phyloP scores from a whole-genome alignment of 2,113 vertebrate species.

The Spermophilus dauricus region DNA sequence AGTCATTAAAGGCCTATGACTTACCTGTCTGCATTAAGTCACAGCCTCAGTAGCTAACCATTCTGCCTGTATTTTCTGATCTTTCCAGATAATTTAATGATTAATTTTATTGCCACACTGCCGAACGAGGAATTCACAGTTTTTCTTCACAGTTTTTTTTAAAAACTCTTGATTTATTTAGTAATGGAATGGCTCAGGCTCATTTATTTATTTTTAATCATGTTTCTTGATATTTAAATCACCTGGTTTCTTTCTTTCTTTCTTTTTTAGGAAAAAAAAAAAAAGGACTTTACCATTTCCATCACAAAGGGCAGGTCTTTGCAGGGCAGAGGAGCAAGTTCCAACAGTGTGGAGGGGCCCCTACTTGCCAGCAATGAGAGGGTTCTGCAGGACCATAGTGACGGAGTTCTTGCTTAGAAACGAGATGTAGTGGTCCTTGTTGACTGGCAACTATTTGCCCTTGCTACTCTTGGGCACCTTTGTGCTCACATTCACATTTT shows the following conservation, averaged over 20 bases:
- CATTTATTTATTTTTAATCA: constrained; percentile 44
- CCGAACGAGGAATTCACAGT: constrained; percentile 63
- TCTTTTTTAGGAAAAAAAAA: background rate
- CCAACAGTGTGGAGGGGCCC: accelerated
- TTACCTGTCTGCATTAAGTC: background rate
- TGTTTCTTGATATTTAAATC: constrained; percentile 48
- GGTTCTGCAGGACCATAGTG: constrained; percentile 96
- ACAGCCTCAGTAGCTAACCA: constrained; percentile 16
- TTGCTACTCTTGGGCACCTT: constrained; percentile 97
- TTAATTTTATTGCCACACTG: constrained; percentile 57
- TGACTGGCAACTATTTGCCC: constrained; percentile 96
- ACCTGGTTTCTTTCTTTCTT: background rate
- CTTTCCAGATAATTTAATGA: constrained; percentile 65
- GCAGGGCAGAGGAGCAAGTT: accelerated
- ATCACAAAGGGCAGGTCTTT: background rate
- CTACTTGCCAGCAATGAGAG: constrained; percentile 96
- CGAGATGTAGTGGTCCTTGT: constrained; percentile 97
- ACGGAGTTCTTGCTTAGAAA: constrained; percentile 95
- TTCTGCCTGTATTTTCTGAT: constrained; percentile 62
- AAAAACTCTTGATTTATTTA: constrained; percentile 60
- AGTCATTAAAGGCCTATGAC: background rate
- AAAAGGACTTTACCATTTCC: constrained; percentile 64
- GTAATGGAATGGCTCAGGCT: constrained; percentile 25
- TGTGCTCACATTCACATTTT: constrained; percentile 98
- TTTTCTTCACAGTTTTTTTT: constrained; percentile 49